A percentile compares a stretch with the other conserved stretches of the same genome.
phyloP scores from a whole-genome alignment of 1,140 invertebrate species.

The Periplaneta americana region DNA sequence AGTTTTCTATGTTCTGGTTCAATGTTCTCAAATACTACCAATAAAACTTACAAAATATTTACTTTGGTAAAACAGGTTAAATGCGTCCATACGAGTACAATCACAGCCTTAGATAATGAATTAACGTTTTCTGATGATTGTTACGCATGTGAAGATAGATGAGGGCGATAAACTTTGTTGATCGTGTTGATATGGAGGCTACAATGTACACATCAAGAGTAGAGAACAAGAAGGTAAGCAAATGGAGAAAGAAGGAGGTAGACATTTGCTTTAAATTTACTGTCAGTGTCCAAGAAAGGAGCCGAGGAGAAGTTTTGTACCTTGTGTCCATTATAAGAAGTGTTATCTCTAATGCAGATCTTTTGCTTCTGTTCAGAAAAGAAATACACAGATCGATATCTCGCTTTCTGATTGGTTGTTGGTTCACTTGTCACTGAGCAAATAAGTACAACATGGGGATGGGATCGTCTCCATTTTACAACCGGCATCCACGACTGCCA shows the following conservation, averaged over 20 bases:
- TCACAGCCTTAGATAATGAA: too few relatives aligned
- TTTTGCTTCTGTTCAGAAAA: not conserved
- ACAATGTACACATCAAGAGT: too few relatives aligned
- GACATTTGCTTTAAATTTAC: not conserved
- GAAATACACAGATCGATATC: not conserved
- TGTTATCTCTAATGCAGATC: not conserved
- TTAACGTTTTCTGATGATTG: too few relatives aligned
- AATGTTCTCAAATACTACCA: too few relatives aligned
- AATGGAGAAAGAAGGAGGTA: not conserved
- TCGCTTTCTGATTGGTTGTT: not conserved
- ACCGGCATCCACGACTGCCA: too few relatives aligned
- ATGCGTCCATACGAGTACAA: too few relatives aligned
- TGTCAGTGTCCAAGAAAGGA: not conserved
- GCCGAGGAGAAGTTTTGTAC: not conserved
- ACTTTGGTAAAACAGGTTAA: too few relatives aligned
- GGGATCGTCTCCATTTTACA: not conserved
- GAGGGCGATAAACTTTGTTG: too few relatives aligned
- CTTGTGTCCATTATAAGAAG: not conserved
- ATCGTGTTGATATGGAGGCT: too few relatives aligned
- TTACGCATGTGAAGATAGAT: too few relatives aligned
- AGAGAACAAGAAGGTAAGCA: not conserved
- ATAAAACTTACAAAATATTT: too few relatives aligned
- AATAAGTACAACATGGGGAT: not conserved
- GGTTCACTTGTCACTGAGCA: not conserved
- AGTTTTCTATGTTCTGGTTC: too few relatives aligned